A percentile compares a stretch with the other conserved stretches of the same genome.
phyloP scores from a whole-genome alignment of 2,113 vertebrate genomes.

The Cyprinus carpio region DNA sequence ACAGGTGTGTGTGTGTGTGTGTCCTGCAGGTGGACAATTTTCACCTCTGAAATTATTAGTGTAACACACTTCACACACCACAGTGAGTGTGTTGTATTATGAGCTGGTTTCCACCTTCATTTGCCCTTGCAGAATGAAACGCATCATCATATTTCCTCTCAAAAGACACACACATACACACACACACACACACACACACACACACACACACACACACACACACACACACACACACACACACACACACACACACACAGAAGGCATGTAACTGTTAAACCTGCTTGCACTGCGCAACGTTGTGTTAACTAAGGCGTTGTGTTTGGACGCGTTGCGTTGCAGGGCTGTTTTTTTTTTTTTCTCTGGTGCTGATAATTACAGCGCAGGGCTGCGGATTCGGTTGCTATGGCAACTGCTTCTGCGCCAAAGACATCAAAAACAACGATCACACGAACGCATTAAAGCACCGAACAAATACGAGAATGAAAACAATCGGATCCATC shows the following conservation, averaged over 20 bases:
- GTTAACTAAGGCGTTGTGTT: not conserved
- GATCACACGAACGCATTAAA: not conserved
- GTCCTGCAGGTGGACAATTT: not conserved
- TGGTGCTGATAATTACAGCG: conserved; percentile 63
- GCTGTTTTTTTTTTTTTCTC: conserved; percentile 30
- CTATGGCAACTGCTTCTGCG: conserved; percentile 82
- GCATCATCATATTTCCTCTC: not conserved
- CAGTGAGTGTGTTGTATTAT: not conserved
- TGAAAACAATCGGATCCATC: not conserved
- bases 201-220: not conserved
- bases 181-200: not conserved
- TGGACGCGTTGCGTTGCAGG: conserved; percentile 10
- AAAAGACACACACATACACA: too few species aligned
- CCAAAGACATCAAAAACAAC: conserved; percentile 43
- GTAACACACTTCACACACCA: not conserved
- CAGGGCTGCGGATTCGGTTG: conserved; percentile 87
- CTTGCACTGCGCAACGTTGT: not conserved
- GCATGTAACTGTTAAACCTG: not conserved
- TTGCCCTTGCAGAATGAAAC: conserved; percentile 20
- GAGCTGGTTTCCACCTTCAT: conserved; percentile 46
- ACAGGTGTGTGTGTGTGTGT: not conserved
- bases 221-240: not conserved
- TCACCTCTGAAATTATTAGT: not conserved
- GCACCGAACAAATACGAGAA: not conserved
- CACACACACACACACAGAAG: not conserved